Base-by-base conservation (phyloP, 2,888 invertebrate genomes). In the Leptarthrus brevirostris region DNA sequence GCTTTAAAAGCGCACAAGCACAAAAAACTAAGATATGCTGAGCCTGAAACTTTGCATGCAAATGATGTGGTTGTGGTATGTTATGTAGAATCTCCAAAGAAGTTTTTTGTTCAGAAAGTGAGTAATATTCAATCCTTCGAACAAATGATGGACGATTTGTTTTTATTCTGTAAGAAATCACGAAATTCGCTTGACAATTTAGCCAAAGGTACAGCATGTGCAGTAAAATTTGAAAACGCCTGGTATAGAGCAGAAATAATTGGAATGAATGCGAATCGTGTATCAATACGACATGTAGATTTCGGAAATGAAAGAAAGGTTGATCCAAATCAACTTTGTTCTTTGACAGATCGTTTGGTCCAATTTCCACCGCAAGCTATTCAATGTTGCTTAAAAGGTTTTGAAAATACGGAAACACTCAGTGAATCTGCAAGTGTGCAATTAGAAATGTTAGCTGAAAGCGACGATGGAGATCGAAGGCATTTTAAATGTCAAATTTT, bases 261-360 rank as follows among this genome's bases (percentile, higher is more conserved):
- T 78, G 89, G 47, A 85, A 90, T 3, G 87, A 87, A 4, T 34
- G 87, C 86, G 1, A 85, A 85, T 36, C 88, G 88, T 75, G 88
- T 91, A 0, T 86, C 89, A 72, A 92, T 98, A 1, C 87, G 91
- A 2, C 98, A 96, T 85, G 92, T 98, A 14, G 98, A 99, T 86
- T 99, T 94, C 86, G 98, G 98, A 4, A 98, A 98, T 85, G 92
- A 94, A 80, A 96, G 96, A 81, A 88, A 88, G n/a, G 89, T 95
- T 1, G 83, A 87, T 5, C 82, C 87, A 0, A 85, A 87, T 10
- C 85, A 89, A 40, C 83, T 94, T 26, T 89, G 90, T 75, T 86
- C 87, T 20, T 91, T 94, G 22, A 88, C 89, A 3, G 87, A 89
- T 3, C 89, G 90, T 72, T 86, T 91, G 76, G 85, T 93, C 3